These are phyloP conservation scores for Panonychus citri DNA, from an alignment of 1,140 invertebrate genomes.

Conservation along the genomic window DNA sequence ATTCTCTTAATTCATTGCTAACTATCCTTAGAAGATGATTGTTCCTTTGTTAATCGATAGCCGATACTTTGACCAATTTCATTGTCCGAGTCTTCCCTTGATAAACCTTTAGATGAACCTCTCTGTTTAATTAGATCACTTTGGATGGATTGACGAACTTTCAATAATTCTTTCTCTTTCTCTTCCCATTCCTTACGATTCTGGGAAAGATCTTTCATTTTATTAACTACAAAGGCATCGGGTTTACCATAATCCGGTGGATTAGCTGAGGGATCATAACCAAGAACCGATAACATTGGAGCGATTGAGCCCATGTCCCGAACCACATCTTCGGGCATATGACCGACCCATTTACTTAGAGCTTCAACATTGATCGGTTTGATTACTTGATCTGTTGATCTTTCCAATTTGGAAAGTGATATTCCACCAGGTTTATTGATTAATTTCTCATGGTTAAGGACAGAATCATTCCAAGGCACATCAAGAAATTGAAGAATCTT, in stretches of 20 bases:
- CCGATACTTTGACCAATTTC: not conserved
- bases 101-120: not conserved
- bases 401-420: conserved; percentile 57
- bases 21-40: not conserved
- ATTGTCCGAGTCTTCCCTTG: not conserved
- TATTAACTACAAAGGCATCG: conserved; percentile 55
- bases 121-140: conserved; percentile 3
- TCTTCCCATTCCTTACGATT: conserved; percentile 25
- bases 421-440: conserved; percentile 90
- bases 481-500: conserved; percentile 72
- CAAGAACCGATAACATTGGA: conserved; percentile 65
- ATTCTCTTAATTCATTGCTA: not conserved
- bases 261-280: conserved; percentile 81
- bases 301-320: conserved; percentile 70
- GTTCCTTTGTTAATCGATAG: not conserved
- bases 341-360: conserved; percentile 81
- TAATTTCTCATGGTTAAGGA: conserved; percentile 86
- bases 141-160: conserved; percentile 15
- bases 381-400: conserved; percentile 94
- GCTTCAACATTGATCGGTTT: conserved; percentile 93
- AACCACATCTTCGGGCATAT: conserved; percentile 69
- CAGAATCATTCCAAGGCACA: conserved; percentile 80
- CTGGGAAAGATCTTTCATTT: conserved; percentile 35
- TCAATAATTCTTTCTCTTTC: conserved; percentile 19
- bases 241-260: conserved; percentile 75